Conservation (phyloP, 2,888 invertebrate genomes). For the Notodonta ziczac region DNA sequence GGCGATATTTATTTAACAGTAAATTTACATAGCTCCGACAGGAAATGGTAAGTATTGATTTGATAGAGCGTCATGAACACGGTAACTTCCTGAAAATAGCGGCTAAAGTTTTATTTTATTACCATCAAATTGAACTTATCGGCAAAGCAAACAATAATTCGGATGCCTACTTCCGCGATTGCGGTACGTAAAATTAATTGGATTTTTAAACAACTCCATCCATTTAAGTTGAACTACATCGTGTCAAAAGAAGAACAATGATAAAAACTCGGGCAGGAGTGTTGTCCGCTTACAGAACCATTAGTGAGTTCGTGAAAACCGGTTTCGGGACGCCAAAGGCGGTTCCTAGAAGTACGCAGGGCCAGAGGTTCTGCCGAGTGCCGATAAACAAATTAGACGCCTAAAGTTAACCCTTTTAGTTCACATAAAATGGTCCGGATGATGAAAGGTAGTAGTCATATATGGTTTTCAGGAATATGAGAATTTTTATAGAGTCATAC, state of each 20-base stretch:
- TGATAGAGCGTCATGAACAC: background rate
- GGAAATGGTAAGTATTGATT: background rate
- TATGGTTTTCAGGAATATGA: too few species aligned
- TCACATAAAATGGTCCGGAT: too few species aligned
- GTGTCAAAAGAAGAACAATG: background rate
- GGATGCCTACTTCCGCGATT: background rate
- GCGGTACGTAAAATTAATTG: background rate
- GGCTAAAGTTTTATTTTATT: background rate
- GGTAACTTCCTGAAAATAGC: background rate
- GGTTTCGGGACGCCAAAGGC: background rate
- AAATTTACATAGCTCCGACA: background rate
- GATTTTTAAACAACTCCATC: background rate
- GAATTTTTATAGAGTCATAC: too few species aligned
- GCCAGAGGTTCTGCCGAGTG: background rate
- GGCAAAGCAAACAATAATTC: background rate
- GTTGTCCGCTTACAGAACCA: background rate
- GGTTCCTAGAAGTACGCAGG: constrained; percentile 1
- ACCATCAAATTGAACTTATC: background rate
- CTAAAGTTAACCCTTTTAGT: too few species aligned
- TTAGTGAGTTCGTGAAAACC: constrained; percentile 2
- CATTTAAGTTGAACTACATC: background rate
- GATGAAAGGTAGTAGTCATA: too few species aligned
- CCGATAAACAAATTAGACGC: background rate
- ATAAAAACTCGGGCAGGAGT: background rate
- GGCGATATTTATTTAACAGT: too few species aligned